Conservation (phyloP, 1,140 invertebrate genomes). For the Campoletis sonorensis region DNA sequence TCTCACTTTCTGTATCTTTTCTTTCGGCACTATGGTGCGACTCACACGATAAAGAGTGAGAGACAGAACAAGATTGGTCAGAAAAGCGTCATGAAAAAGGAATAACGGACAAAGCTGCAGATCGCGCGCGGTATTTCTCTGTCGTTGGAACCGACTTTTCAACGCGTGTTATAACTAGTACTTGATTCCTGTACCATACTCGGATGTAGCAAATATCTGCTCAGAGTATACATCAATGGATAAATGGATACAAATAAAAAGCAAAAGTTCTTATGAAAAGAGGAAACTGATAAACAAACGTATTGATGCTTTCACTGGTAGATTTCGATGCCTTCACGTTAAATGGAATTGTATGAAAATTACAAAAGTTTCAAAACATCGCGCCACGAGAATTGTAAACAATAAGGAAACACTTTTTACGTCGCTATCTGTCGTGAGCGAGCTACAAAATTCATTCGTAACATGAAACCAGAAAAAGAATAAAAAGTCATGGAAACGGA, state of each 20-base stretch:
- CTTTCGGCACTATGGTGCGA: background rate
- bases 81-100: background rate
- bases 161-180: slow-evolving; percentile 20
- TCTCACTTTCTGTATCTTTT: slow-evolving; percentile 30
- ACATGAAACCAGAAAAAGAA: background rate
- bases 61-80: background rate
- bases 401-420: no score
- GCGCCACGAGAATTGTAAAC: no score
- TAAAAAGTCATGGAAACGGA: background rate
- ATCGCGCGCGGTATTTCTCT: slow-evolving; percentile 18
- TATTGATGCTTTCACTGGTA: no score
- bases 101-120: background rate
- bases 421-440: no score
- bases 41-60: background rate
- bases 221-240: no score
- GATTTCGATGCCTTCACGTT: no score
- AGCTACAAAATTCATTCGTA: no score
- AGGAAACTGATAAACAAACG: no score
- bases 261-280: background rate
- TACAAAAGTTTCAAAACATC: no score
- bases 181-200: background rate
- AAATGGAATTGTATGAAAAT: no score
- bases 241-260: background rate
- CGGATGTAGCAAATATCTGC: no score
- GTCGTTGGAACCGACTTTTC: slow-evolving; percentile 18